Base-by-base conservation (phyloP, 2,888 invertebrate genomes). In the Pheosia gnoma region DNA sequence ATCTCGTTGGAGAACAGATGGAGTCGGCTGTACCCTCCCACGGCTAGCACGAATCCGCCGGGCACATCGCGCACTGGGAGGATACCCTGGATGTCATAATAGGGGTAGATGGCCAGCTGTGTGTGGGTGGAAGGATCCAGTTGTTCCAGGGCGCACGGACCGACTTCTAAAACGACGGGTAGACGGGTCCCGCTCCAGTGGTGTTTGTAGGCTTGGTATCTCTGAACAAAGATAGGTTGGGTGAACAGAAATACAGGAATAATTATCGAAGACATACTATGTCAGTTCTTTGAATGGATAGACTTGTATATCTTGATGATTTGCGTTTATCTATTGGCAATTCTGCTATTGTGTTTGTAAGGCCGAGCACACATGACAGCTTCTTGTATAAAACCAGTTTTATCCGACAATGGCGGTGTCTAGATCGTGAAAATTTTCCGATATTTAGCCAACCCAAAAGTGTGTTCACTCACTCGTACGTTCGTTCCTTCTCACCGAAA, bases 171-270 rank as follows among this genome's bases (percentile, higher is more conserved):
- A 38, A 97, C 95, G 25, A 98, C 95, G 0, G 98, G 98, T 53
- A 98, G 94, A 67, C 97, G 95, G 47, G 97, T 97, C 59, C 98
- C 98, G 57, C 98, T 98, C 99, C 99, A 99, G 82, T 99, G 99
- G 83, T 98, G 97, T 91, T 99, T 99, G 88, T 97, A 98, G 5
- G 97, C 98, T 90, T 97, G 96, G 89, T 96, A 98, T 80, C 96
- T 95, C 97, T 97, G 90, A 77, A 13, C 3, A 13, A 59, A 57
- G 10, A 37, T 43, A n/a, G 3, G 3, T n/a, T 47, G n/a, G 4
- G 5, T 47, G n/a, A 3, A 43, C 3, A 43, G 43, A 10, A 8
- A 43, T 10, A 43, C 2, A 43, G 43, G 43, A 9, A 43, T 8
- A 3, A 9, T 43, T 43, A 43, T 43, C 10, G 43, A 43, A 3